Base-by-base conservation (phyloP, 2,888 invertebrate species). In the Altica lythri region DNA sequence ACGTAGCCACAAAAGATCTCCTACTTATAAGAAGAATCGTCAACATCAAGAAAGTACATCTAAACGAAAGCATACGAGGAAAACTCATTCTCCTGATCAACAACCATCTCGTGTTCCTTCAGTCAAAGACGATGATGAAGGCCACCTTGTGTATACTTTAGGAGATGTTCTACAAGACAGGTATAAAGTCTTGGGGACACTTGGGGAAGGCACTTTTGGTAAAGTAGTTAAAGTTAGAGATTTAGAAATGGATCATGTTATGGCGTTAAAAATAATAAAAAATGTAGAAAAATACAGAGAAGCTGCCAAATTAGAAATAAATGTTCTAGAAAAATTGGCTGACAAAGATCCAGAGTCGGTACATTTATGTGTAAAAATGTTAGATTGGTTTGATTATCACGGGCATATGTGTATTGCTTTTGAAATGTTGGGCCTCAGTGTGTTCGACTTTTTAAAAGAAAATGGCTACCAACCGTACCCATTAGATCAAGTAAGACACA, bases 141-240 rank as follows among this genome's bases (percentile, higher is more conserved):
- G 99, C 81, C 98, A 99, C 83, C 94, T 99, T 84, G 91, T 99
- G 81, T 99, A 98, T 90, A 90, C 91, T 84, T 88, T 88, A 83
- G 98, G 97, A 83, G 96, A 98, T 86, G 86, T 95, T 83, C 92
- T 99, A 82, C 92, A 94, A 88, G 92, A 94, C 86, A 89, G 96
- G 95, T 98, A 96, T 90, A 94, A 95, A 86, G 92, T 99, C 81
- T 85, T 94, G 83, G 88, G 90, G 80, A 98, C 98, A 73, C 89
- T 99, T 76, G 99, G 99, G 73, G 98, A 99, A 83, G 99, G 99
- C 77, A 99, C 99, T 72, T 99, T 99, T 86, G 99, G 99, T 78
- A 97, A 98, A 85, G 98, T 99, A 77, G 96, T 98, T 76, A 92
- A 97, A 85, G 96, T 96, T 80, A 92, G 92, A 81, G 97, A 97